Evolutionary conservation across 2,797 vertebrate species (phyloP).

Genomic region (Gymnodraco acuticeps): DNA sequence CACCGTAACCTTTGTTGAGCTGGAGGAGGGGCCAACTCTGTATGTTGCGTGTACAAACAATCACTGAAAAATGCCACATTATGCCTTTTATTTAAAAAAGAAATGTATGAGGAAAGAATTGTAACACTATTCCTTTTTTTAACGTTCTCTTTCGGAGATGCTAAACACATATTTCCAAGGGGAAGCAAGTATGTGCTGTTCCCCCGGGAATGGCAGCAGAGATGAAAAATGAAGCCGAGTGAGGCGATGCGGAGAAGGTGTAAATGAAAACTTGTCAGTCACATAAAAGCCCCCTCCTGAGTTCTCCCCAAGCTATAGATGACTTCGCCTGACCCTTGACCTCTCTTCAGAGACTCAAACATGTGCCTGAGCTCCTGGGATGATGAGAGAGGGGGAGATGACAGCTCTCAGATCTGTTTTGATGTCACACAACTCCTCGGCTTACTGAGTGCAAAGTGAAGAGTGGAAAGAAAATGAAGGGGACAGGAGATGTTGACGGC

Average conservation of each 20-base stretch:
- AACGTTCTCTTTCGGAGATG: constrained; percentile 28
- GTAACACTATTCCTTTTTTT: constrained; percentile 30
- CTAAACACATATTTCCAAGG: constrained; percentile 47
- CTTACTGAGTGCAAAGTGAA: constrained; percentile 11
- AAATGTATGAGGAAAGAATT: constrained; percentile 7
- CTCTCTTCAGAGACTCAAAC: constrained; percentile 30
- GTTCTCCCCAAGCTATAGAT: constrained; percentile 43
- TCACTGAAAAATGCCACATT: neutral
- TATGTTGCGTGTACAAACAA: neutral
- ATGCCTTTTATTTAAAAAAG: constrained; percentile 24
- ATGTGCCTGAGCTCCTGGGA: constrained; percentile 16
- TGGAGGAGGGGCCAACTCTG: neutral
- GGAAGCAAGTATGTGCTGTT: neutral
- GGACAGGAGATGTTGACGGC: constrained; percentile 11
- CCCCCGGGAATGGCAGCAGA: constrained; percentile 33
- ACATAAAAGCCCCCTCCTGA: constrained; percentile 13
- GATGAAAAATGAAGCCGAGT: constrained; percentile 51
- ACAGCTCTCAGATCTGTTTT: constrained; percentile 33
- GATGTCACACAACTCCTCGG: constrained; percentile 23
- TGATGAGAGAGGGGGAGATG: constrained; percentile 38
- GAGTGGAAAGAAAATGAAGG: constrained; percentile 32
- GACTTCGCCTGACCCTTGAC: constrained; percentile 54
- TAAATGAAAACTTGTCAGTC: constrained; percentile 66
- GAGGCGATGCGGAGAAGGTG: constrained; percentile 50
- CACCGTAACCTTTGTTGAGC: neutral